These are phyloP conservation scores for Pterostichus niger DNA, from an alignment of 2,888 invertebrate species.

Conservation along the genomic window DNA sequence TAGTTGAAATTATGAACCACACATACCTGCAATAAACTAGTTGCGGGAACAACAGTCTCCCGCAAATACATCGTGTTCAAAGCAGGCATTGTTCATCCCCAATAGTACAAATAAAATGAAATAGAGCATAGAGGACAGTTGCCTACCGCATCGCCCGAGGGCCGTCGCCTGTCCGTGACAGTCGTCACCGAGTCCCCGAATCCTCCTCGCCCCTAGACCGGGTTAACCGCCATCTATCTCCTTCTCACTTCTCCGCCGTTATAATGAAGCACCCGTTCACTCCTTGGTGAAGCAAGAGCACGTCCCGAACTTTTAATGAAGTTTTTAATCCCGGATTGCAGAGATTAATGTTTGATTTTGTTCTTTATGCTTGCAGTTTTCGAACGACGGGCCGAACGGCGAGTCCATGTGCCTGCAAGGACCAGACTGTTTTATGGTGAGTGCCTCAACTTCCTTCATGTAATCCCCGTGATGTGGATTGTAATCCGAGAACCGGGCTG, in stretches of 20 bases:
- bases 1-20: conserved; percentile 5
- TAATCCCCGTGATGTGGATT: conserved; percentile 29
- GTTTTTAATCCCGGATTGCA: conserved; percentile 70
- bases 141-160: conserved; percentile 48
- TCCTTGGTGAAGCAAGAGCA: conserved; percentile 14
- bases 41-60: neutral
- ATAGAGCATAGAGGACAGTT: conserved; percentile 46
- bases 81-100: conserved; percentile 43
- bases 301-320: conserved; percentile 70
- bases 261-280: conserved; percentile 47
- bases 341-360: conserved; percentile 72
- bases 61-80: conserved; percentile 6
- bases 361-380: conserved; percentile 81
- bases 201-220: neutral
- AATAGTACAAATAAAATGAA: conserved; percentile 19
- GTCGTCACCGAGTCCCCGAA: conserved; percentile 39
- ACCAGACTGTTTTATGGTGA: conserved; percentile 86
- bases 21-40: conserved; percentile 47
- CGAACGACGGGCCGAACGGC: conserved; percentile 82
- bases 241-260: conserved; percentile 7
- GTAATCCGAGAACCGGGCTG: conserved; percentile 28
- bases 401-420: conserved; percentile 85
- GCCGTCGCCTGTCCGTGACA: conserved; percentile 58
- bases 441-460: conserved; percentile 72
- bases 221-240: conserved; percentile 23